phyloP scores from a whole-genome alignment of 2,113 vertebrate species.

The Platichthys flesus region DNA sequence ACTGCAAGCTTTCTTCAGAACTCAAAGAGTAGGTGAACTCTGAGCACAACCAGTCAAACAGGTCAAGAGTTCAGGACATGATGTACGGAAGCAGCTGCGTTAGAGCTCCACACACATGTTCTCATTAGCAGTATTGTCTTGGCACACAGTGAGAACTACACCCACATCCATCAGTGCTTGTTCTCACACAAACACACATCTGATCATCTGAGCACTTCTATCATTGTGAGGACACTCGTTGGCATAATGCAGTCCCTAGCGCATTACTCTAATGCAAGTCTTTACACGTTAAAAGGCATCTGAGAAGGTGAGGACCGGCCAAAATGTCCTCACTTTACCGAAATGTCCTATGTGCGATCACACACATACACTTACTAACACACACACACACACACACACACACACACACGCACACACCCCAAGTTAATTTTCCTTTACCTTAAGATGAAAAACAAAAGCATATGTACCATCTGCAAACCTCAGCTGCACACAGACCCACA shows the following conservation, averaged over 20 bases:
- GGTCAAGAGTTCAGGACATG: conserved; percentile 1
- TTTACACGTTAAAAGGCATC: too few species aligned
- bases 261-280: too few species aligned
- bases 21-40: background rate
- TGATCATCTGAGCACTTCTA: too few species aligned
- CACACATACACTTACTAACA: too few species aligned
- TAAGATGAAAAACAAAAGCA: conserved; percentile 17
- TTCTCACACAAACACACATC: too few species aligned
- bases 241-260: too few species aligned
- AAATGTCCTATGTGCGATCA: too few species aligned
- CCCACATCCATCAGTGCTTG: background rate
- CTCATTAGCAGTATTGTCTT: too few species aligned
- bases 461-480: conserved; percentile 59
- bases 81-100: background rate
- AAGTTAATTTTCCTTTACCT: conserved; percentile 19
- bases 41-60: background rate
- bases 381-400: too few species aligned
- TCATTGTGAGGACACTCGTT: too few species aligned
- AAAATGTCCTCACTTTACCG: too few species aligned
- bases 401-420: background rate
- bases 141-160: background rate
- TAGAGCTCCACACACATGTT: background rate
- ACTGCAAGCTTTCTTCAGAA: background rate
- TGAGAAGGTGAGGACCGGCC: too few species aligned
- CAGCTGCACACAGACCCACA: conserved; percentile 45